phyloP scores from a whole-genome alignment of 2,797 vertebrate species.

The Eospalax fontanierii region DNA sequence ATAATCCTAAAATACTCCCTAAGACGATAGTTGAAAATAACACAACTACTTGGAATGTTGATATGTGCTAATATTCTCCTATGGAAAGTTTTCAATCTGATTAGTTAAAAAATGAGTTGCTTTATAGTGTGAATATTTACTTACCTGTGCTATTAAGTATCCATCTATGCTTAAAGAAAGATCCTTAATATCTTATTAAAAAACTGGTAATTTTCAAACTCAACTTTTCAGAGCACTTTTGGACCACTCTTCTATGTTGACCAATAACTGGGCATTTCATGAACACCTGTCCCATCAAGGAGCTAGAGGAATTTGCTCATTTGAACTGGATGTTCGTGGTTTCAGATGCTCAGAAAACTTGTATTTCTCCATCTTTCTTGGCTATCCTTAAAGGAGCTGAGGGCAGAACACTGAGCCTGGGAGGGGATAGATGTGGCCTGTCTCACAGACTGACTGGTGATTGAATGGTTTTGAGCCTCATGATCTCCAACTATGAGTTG shows the following conservation, averaged over 20 bases:
- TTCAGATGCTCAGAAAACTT: background rate
- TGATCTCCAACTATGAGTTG: background rate
- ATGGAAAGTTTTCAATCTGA: slow-evolving; percentile 28
- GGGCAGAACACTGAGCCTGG: background rate
- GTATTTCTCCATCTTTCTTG: background rate
- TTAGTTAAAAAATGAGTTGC: slow-evolving; percentile 43
- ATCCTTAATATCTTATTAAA: background rate
- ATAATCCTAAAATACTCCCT: slow-evolving; percentile 31
- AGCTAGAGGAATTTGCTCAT: background rate
- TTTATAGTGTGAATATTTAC: slow-evolving; percentile 47
- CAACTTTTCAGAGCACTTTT: background rate
- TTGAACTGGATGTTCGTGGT: background rate
- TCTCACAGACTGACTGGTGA: background rate
- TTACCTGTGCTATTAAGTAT: slow-evolving; percentile 34
- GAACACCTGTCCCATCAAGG: background rate
- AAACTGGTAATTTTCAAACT: background rate
- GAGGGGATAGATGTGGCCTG: background rate
- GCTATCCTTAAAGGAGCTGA: background rate
- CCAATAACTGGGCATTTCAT: background rate
- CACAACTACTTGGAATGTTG: background rate
- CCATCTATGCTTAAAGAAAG: background rate
- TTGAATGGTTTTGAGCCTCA: background rate
- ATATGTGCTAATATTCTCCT: slow-evolving; percentile 41
- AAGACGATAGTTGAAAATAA: slow-evolving; percentile 51
- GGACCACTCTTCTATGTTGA: background rate